phyloP scores from a whole-genome alignment of 2,797 vertebrate species.

The Sebastes goodei region DNA sequence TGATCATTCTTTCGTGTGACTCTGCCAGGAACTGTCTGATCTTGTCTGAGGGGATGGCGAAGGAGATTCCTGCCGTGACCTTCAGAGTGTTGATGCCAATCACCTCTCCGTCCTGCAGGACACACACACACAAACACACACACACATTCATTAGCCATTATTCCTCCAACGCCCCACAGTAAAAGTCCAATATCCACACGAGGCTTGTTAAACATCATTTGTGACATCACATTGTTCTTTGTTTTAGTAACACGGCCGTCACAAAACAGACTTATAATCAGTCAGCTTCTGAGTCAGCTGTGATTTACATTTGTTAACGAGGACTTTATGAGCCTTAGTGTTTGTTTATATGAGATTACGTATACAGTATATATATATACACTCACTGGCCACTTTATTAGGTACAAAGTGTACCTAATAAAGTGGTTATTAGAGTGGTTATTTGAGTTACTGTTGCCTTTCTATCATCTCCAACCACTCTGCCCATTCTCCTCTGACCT shows the following conservation, averaged over 20 bases:
- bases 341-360: constrained; percentile 26
- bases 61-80: constrained; percentile 97
- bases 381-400: too few species aligned
- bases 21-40: constrained; percentile 96
- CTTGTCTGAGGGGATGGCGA: constrained; percentile 98
- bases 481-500: too few species aligned
- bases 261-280: constrained; percentile 22
- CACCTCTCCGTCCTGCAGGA: constrained; percentile 93
- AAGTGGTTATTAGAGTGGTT: too few species aligned
- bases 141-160: neutral
- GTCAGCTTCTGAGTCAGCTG: constrained; percentile 49
- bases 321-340: neutral
- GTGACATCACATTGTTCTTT: neutral
- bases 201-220: neutral
- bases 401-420: accelerated
- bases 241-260: neutral
- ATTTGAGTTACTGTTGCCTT: too few species aligned
- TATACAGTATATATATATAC: neutral
- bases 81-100: constrained; percentile 98
- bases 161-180: neutral
- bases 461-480: too few species aligned
- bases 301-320: constrained; percentile 20
- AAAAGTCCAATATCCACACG: neutral
- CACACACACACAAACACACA: constrained; percentile 21
- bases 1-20: constrained; percentile 91